Conservation (phyloP, 1,140 invertebrate genomes). For the Drosophila kurseongensis region DNA sequence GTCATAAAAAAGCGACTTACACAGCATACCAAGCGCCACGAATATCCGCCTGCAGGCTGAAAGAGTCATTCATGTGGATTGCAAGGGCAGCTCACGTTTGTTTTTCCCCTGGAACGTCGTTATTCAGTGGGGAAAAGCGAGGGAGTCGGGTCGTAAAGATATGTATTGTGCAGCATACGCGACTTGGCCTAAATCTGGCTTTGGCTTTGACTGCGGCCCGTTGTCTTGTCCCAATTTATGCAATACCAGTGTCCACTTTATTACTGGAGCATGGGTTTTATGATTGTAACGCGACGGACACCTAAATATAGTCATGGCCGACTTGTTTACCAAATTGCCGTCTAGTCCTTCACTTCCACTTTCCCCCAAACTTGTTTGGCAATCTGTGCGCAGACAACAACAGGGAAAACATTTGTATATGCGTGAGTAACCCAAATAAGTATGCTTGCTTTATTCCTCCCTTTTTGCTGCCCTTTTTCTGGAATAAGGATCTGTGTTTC, state of each 20-base stretch:
- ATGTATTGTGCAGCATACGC: conserved; percentile 46
- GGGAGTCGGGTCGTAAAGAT: conserved; percentile 46
- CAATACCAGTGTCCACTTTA: conserved; percentile 49
- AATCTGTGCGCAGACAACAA: conserved; percentile 52
- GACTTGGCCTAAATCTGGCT: conserved; percentile 44
- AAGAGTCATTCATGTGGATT: conserved; percentile 39
- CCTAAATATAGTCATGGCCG: conserved; percentile 51
- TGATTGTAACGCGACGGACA: conserved; percentile 42
- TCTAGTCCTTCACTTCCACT: conserved; percentile 15
- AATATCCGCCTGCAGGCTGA: conserved; percentile 14
- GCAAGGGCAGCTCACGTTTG: conserved; percentile 44
- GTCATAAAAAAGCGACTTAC: conserved; percentile 69
- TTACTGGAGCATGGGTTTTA: conserved; percentile 44
- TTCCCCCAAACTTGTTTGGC: conserved; percentile 19
- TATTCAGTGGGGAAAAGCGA: conserved; percentile 25
- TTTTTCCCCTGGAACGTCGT: conserved; percentile 9
- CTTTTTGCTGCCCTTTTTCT: conserved; percentile 3
- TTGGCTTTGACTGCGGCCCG: conserved; percentile 27
- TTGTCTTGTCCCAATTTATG: conserved; percentile 37
- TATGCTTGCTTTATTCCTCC: conserved; percentile 45
- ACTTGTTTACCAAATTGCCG: conserved; percentile 56
- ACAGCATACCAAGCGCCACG: conserved; percentile 13
- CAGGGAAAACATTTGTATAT: conserved; percentile 33
- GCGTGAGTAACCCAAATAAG: conserved; percentile 61
- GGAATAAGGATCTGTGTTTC: background rate